A percentile compares a stretch with the other conserved stretches of the same genome.
Evolutionary conservation across 2,888 invertebrate species (phyloP).

Genomic region (Thera obeliscata): DNA sequence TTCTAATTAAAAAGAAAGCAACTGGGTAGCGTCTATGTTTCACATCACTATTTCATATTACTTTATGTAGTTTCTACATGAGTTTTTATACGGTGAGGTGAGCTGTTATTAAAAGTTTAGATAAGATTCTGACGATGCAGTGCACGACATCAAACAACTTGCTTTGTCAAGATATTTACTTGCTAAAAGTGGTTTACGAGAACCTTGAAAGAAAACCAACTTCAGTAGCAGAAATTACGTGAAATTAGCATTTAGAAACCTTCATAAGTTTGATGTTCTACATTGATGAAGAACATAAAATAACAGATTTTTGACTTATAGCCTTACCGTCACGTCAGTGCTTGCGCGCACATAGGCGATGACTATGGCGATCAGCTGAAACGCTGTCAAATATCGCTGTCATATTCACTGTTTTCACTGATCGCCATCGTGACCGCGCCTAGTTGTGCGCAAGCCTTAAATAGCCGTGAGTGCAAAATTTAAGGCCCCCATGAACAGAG

Average conservation of each 20-base stretch:
- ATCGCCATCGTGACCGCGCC: too few relatives aligned
- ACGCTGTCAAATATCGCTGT: too few relatives aligned
- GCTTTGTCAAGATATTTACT: conserved; percentile 36
- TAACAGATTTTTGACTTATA: too few relatives aligned
- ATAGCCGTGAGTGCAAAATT: too few relatives aligned
- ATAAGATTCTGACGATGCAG: conserved; percentile 66
- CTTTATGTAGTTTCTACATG: conserved; percentile 56
- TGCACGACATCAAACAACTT: conserved; percentile 60
- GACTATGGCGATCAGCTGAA: too few relatives aligned
- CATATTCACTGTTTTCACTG: too few relatives aligned
- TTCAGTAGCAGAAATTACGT: background rate
- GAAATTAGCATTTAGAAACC: background rate
- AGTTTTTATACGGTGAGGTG: conserved; percentile 62
- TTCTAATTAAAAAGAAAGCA: too few relatives aligned
- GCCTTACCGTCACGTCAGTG: too few relatives aligned
- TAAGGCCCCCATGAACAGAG: too few relatives aligned
- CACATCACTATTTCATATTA: conserved; percentile 48
- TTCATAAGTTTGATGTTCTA: background rate
- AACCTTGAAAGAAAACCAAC: conserved; percentile 4
- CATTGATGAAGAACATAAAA: background rate
- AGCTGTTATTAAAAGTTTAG: conserved; percentile 70
- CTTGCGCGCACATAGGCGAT: too few relatives aligned
- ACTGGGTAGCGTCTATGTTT: conserved; percentile 6
- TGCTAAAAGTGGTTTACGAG: conserved; percentile 6
- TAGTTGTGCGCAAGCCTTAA: too few relatives aligned